Base-by-base conservation (phyloP, 35 echinoderm and acorn worm genomes). In the Apostichopus japonicus region DNA sequence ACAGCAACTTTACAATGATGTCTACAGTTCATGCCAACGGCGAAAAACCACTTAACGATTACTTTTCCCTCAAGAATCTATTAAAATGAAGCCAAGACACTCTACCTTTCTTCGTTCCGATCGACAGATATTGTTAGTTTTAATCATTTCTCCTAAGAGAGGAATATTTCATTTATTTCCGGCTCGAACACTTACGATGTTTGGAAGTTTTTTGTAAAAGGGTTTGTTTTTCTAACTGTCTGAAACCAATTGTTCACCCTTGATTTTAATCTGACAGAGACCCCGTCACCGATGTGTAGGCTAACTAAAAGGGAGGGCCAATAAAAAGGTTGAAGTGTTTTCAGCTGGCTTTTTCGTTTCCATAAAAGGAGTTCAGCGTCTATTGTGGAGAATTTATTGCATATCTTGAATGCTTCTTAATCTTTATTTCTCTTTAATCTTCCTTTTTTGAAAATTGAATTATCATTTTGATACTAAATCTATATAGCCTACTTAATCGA, bases 111-210 rank as follows among this genome's bases (percentile, higher is more conserved):
- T 75, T 19, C 71, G 23, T 23, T 75, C 71, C 14, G 71, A 23
- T 75, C 71, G 71, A 75, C 71, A n/a, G 11, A 75, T 75, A 75
- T 75, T 75, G 71, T 75, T 75, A 75, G 17, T 19, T 75, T 75
- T 75, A 19, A 75, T 75, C 21, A 75, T 75, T 75, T 23, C 21
- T 75, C 7, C 57, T 14, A 75, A 75, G 11, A n/a, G 71, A 23
- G 17, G 16, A 75, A 23, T 75, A 75, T 75, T 75, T 23, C 17
- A 6, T 7, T 23, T 7, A 75, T 75, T 75, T 75, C 71, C 71
- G 71, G 71, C 15, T 75, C 71, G 71, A n/a, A 75, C 6, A 75
- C 71, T 75, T 75, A 21, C 17, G 71, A 44, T 67, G 63, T 67
- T 75, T 4, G 7, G 22, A 75, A 75, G 6, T 4, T 21, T 19